Base-by-base conservation (phyloP, 2,113 vertebrate genomes). In the Todiramphus chloris region DNA sequence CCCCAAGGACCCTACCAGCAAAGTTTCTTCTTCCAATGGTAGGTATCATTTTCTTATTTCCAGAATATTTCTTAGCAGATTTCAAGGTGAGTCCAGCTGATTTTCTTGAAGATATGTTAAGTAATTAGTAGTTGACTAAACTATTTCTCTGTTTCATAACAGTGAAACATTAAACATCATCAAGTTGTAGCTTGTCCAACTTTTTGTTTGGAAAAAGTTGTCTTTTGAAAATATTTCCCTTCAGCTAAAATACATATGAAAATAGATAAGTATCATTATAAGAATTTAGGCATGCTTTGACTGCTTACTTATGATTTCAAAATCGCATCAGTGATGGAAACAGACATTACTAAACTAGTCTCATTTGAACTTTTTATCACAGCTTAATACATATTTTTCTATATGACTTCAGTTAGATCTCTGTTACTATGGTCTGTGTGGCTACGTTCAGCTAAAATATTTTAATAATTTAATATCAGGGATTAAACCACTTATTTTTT, bases 101-200 rank as follows among this genome's bases (percentile, higher is more conserved):
- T 41, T 59, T 17, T 50, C 16, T 75, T 37, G 70, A 72, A 83
- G 5, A 3, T 59, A 23, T 48, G 4, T 15, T 59, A 44, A 41
- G 6, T 41, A 84, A 70, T 19, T 28, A 6, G 10, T 14, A 60
- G 7, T 39, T 68, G 72, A 19, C 4, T 24, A 48, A 39, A 50
- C 2, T 31, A 2, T n/a, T 87, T 87, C 13, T 60, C 28, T 55
- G 5, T 78, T 75, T 67, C 24, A 67, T 87, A 64, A 76, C 5
- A 23, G 2, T 43, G 8, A 72, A 78, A 81, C 13, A 44, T 3
- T 50, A 59, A 74, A 64, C 68, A 6, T 56, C 12, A 1, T 20
- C n/a, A 67, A 67, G 7, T 25, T 82, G 12, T 14, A 66, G 11
- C 20, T 12, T 44, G 15, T 0, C 0, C 13, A 85, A 53, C 4